Percentiles rank a stretch among this genome's conserved stretches.
These are phyloP conservation scores for Conistra vaccinii DNA, from an alignment of 2,888 invertebrate genomes.

Conservation along the genomic window DNA sequence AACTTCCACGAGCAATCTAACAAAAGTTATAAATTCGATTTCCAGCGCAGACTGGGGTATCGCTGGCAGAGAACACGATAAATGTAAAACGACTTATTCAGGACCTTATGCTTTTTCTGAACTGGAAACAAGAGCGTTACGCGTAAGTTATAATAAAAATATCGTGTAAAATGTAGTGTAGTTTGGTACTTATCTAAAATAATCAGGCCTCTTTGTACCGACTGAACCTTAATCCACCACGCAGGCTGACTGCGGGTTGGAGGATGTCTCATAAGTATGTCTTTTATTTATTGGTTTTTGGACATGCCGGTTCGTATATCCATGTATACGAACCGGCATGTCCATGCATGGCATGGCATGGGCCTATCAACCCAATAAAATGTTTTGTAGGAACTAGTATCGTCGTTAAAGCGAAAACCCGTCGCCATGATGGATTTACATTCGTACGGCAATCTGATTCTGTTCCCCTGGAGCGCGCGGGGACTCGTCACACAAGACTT, in stretches of 20 bases:
- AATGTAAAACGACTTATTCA: conserved; percentile 86
- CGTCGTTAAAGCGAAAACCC: conserved; percentile 49
- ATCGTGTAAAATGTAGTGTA: neutral
- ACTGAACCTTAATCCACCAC: neutral
- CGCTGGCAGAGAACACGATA: conserved; percentile 57
- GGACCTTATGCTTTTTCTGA: conserved; percentile 95
- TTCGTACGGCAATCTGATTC: conserved; percentile 72
- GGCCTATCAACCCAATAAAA: no score
- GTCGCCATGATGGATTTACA: conserved; percentile 72
- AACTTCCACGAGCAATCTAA: neutral
- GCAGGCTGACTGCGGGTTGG: neutral
- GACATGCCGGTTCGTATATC: neutral
- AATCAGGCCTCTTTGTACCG: neutral
- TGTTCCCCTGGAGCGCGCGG: conserved; percentile 73
- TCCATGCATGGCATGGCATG: no score
- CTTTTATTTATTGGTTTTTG: neutral
- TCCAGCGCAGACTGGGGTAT: conserved; percentile 70
- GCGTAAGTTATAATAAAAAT: conserved; percentile 65
- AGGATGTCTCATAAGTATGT: neutral
- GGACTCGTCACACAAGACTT: conserved; percentile 50
- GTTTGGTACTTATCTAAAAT: neutral
- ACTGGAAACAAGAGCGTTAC: conserved; percentile 93
- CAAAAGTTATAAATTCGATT: conserved; percentile 2
- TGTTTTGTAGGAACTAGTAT: conserved; percentile 64
- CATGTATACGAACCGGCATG: no score